Evolutionary conservation across 2,113 vertebrate species (phyloP).

Genomic region (Caloenas nicobarica): DNA sequence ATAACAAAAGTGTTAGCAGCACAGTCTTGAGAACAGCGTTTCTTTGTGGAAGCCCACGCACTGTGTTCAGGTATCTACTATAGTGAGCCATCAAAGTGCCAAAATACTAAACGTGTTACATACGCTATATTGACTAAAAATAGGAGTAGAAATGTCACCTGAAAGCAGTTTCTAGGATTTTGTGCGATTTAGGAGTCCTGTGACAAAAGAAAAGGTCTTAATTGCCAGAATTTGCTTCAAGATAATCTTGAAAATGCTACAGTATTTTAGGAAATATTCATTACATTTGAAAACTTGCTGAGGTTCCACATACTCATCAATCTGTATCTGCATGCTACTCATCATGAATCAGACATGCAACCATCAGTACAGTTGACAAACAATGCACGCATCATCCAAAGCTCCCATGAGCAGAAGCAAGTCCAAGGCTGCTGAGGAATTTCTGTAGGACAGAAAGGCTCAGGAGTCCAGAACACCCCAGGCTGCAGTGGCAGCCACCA

Average conservation of each 20-base stretch:
- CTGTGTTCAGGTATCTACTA: conserved; percentile 12
- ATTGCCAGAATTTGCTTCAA: conserved; percentile 61
- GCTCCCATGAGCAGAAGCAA: conserved; percentile 26
- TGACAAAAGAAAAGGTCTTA: conserved; percentile 65
- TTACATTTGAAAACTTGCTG: conserved; percentile 38
- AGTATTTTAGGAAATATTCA: conserved; percentile 48
- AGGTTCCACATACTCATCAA: conserved; percentile 27
- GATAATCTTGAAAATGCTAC: conserved; percentile 45
- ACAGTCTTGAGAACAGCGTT: background rate
- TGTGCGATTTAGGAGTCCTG: conserved; percentile 63
- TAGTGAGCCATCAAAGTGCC: conserved; percentile 17
- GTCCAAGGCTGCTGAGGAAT: background rate
- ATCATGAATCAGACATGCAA: conserved; percentile 1
- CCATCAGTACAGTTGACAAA: background rate
- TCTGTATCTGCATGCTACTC: conserved; percentile 13
- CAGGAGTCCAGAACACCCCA: background rate
- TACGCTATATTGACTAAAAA: conserved; percentile 49
- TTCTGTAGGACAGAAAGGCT: background rate
- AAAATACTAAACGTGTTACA: conserved; percentile 24
- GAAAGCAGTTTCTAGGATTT: conserved; percentile 65
- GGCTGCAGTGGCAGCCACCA: background rate
- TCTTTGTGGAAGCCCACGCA: conserved; percentile 58
- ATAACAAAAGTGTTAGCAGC: background rate
- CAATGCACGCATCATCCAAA: background rate
- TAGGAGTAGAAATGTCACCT: conserved; percentile 64